Base-by-base conservation (phyloP, 2,888 invertebrate species). In the Congeria kusceri region DNA sequence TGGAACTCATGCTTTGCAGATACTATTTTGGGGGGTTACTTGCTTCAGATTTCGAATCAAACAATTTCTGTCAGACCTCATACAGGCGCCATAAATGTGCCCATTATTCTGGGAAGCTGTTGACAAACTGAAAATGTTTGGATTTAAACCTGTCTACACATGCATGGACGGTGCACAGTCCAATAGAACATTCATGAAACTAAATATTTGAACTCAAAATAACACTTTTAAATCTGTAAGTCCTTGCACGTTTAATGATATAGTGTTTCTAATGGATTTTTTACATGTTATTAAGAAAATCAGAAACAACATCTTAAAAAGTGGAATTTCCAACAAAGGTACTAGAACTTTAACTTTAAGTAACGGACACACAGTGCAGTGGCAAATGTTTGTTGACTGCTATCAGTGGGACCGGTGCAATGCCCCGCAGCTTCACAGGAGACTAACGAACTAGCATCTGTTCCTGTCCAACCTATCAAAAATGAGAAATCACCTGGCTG, bases 41-140 rank as follows among this genome's bases (percentile, higher is more conserved):
- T 80, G 85, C 11, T 84, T 82, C 28, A 77, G 73, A 23, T 81
- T 81, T 39, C 81, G 77, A 20, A 71, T 81, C 32, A 70, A 46
- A 2, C 74, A 79, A 25, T 79, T 79, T 62, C 46, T 79, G 3
- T 56, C 70, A 11, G 74, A 74, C 47, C 58, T 62, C 20, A 70
- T 79, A 29, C 74, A 79, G 32, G 79, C 66, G 15, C 49, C 59
- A 32, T 70, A 79, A 56, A 28, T 79, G 15, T 74, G 66, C 20
- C n/a, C 47, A 15, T 27, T 79, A 70, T 74, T n/a, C n/a, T n/a
- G n/a, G n/a, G n/a, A n/a, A 58, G 70, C 79, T 32, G 74, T 78
- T 3, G 61, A 68, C 25, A 59, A 49, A 46, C 57, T 73, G 0
- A 49, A 64, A 27, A 59, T 64, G 44, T 67, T 53, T 73, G 68